Conservation (phyloP, 1,140 invertebrate genomes). For the Leptonema lineaticorne region DNA sequence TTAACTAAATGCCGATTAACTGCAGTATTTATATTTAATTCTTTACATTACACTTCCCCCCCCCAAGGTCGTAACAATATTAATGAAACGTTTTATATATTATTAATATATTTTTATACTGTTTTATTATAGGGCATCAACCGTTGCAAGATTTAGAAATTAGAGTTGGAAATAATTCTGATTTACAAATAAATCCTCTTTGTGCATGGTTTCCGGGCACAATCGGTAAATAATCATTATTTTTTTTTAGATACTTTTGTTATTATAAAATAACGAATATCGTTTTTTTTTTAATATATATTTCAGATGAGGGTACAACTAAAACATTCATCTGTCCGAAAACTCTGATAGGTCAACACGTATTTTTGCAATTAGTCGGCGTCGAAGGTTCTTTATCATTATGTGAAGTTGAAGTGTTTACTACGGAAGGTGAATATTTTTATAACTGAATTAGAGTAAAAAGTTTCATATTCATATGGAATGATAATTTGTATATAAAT, state of each 20-base stretch:
- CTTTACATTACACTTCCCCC: too few species aligned
- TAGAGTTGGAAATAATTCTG: conserved; percentile 83
- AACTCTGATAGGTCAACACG: conserved; percentile 79
- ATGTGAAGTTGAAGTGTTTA: conserved; percentile 90
- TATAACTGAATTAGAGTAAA: too few species aligned
- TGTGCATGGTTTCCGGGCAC: conserved; percentile 93
- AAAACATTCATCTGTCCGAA: conserved; percentile 87
- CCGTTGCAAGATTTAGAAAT: conserved; percentile 91
- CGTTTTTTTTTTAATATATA: background rate
- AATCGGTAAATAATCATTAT: conserved; percentile 73
- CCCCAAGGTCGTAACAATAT: too few species aligned
- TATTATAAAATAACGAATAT: too few species aligned
- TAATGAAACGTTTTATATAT: background rate
- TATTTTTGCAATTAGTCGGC: conserved; percentile 86
- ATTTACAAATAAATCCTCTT: conserved; percentile 82
- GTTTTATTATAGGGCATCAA: conserved; percentile 66
- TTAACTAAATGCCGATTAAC: too few species aligned
- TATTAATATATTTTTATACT: background rate
- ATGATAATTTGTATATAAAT: too few species aligned
- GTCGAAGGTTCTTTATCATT: conserved; percentile 86
- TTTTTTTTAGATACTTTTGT: too few species aligned
- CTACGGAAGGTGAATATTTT: conserved; percentile 75
- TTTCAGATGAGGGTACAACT: conserved; percentile 83
- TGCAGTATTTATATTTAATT: too few species aligned
- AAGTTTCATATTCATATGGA: too few species aligned